Evolutionary conservation across 2,797 vertebrate genomes (phyloP).

Genomic region (Diglossa cyanea): DNA sequence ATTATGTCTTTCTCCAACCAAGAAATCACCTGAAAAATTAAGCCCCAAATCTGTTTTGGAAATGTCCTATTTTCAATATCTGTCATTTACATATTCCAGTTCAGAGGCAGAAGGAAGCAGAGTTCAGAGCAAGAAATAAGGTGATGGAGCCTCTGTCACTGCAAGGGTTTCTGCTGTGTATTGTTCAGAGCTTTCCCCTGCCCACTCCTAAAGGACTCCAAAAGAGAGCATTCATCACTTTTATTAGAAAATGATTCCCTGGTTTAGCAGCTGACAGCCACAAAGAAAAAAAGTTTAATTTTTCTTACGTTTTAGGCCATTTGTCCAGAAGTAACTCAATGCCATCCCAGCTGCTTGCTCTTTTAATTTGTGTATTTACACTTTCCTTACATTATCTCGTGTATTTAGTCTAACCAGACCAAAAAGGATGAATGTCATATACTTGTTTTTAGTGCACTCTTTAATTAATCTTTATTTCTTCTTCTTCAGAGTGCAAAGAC

Average conservation of each 20-base stretch:
- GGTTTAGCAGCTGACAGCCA: background rate
- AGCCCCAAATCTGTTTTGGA: background rate
- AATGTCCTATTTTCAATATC: background rate
- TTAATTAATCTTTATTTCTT: background rate
- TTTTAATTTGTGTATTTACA: background rate
- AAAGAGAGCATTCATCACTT: background rate
- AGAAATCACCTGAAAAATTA: background rate
- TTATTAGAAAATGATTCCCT: background rate
- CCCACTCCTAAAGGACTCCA: background rate
- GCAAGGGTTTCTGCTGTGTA: background rate
- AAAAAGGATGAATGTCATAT: background rate
- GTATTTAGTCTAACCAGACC: background rate
- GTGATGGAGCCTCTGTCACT: background rate
- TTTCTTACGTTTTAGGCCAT: background rate
- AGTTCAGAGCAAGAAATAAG: background rate
- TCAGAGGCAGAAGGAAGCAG: background rate
- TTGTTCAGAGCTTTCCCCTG: background rate
- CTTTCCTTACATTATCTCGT: background rate
- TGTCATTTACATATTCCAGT: background rate
- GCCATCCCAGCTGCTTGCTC: background rate
- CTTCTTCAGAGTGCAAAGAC: background rate
- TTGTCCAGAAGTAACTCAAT: background rate
- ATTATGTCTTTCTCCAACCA: background rate
- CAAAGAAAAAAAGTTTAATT: background rate
- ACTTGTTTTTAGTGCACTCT: background rate